Conservation (phyloP, 2,888 invertebrate species). For the Temnothorax ravouxi region DNA sequence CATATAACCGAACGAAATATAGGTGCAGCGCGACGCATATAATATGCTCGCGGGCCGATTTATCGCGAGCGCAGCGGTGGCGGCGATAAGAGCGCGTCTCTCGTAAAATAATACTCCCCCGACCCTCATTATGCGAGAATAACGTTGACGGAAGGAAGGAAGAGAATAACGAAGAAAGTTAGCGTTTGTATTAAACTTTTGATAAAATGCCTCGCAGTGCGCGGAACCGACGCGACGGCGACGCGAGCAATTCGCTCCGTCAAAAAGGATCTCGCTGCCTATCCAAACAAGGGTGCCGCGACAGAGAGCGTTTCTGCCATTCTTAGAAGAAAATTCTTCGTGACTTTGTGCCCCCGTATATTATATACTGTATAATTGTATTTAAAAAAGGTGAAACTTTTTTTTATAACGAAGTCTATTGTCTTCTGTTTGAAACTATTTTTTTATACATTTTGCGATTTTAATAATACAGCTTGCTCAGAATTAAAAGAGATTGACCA, state of each 20-base stretch:
- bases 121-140: constrained; percentile 81
- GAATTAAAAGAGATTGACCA: neutral
- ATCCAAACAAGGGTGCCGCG: constrained; percentile 59
- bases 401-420: neutral
- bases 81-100: constrained; percentile 67
- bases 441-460: neutral
- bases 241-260: constrained; percentile 70
- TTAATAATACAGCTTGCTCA: neutral
- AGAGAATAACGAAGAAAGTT: constrained; percentile 82
- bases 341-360: neutral
- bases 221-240: constrained; percentile 61
- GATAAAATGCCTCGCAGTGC: constrained; percentile 71
- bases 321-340: constrained; percentile 22
- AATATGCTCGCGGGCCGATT: constrained; percentile 67
- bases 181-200: constrained; percentile 77
- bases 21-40: constrained; percentile 49
- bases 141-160: constrained; percentile 80
- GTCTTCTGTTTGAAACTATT: neutral
- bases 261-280: constrained; percentile 64
- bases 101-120: constrained; percentile 78
- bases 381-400: neutral
- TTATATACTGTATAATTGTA: neutral
- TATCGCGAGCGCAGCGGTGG: constrained; percentile 60
- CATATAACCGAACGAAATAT: constrained; percentile 32
- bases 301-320: constrained; percentile 32